Evolutionary conservation across 2,888 invertebrate species (phyloP), one percentile per base, ranked within the genome.

Genomic region (Lithophane leautieri): DNA sequence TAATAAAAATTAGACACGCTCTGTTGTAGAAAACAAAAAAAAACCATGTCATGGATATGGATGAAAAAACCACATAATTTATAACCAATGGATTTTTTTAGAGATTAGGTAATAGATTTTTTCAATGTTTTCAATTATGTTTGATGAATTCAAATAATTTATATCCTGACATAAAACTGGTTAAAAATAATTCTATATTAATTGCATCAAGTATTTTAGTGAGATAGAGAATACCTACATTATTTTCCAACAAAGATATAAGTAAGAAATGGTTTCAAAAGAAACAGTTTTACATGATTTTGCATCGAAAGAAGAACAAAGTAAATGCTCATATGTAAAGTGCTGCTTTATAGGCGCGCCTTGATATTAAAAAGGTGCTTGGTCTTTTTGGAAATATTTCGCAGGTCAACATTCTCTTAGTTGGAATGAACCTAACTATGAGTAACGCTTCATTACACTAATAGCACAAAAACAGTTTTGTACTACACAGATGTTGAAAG

Each of bases 401-500:
- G 74, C 73, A 73, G 73, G 62, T 81, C 82, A 73, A 78, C 60
- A 82, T 71, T 74, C 66, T 79, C 65, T 42, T 34, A 78, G 14
- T 47, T 12, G 9, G n/a, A 71, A 66, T 28, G 63, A 28, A 28
- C 58, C 16, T 47, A 34, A 58, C 58, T 63, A 58, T 16, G 50
- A 50, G 12, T 22, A 68, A 68, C 42, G 16, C 11, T 58, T 12
- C 28, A 28, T 42, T 56, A 56, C 22, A 60, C 34, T 25, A 22
- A 66, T 54, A 8, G 28, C 28, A 34, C n/a, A 40, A 56, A 44
- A 70, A 70, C 2, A 9, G 11, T 22, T 47, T 50, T 50, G 7
- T 28, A 28, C 22, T 47, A 22, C 50, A 50, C 50, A 50, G 19
- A 22, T 22, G 22, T 50, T 9, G 22, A 50, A 19, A 50, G 1